Percentiles rank a stretch among this genome's conserved stretches.
Evolutionary conservation across 2,113 vertebrate genomes (phyloP).

Genomic region (Gymnobelideus leadbeateri): DNA sequence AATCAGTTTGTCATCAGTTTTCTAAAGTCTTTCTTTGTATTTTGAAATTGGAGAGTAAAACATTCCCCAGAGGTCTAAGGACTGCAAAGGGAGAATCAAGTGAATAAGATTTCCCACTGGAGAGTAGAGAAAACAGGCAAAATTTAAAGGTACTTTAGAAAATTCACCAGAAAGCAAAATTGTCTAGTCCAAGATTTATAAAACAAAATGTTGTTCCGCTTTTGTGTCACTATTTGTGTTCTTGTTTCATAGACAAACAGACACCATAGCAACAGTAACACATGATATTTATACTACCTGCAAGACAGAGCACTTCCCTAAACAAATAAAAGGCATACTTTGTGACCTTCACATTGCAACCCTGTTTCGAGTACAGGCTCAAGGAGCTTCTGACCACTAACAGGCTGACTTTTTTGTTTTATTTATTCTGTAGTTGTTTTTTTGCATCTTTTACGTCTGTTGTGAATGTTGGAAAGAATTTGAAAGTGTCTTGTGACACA

Average conservation of each 20-base stretch:
- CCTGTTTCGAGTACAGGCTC: slow-evolving; percentile 71
- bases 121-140: background rate
- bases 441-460: background rate
- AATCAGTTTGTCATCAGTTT: background rate
- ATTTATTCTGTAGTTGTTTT: no score
- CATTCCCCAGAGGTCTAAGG: background rate
- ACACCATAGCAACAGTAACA: slow-evolving; percentile 82
- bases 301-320: slow-evolving; percentile 78
- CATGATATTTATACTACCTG: slow-evolving; percentile 85
- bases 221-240: slow-evolving; percentile 83
- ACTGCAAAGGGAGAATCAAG: background rate
- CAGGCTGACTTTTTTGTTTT: background rate
- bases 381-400: slow-evolving; percentile 25
- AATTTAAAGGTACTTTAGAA: background rate
- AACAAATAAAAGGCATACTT: slow-evolving; percentile 75
- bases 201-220: slow-evolving; percentile 79
- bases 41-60: slow-evolving; percentile 14
- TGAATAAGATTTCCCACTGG: background rate
- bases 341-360: slow-evolving; percentile 79
- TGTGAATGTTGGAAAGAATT: slow-evolving; percentile 10
- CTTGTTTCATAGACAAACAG: slow-evolving; percentile 83
- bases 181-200: slow-evolving; percentile 48
- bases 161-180: slow-evolving; percentile 43
- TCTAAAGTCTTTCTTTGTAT: background rate
- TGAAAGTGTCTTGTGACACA: slow-evolving; percentile 34